A percentile compares a stretch with the other conserved stretches of the same genome.
Evolutionary conservation across 2,888 invertebrate genomes (phyloP).

Genomic region (Pseudoips prasinana): DNA sequence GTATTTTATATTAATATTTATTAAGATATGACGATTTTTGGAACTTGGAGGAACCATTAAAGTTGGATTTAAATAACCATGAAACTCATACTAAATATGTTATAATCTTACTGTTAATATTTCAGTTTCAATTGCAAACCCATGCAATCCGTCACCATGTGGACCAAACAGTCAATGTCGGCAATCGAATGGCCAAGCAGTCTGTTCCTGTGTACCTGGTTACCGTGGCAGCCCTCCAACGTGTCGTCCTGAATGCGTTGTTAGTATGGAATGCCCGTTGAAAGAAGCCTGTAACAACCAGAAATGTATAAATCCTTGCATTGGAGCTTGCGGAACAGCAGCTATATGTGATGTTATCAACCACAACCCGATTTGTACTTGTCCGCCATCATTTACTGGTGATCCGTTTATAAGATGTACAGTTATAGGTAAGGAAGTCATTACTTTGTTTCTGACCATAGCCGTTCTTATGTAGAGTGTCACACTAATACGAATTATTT

Average conservation of each 20-base stretch:
- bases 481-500: too few relatives aligned
- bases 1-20: too few relatives aligned
- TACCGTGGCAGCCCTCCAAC: slow-evolving; percentile 89
- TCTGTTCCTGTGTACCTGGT: slow-evolving; percentile 87
- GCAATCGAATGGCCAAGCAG: slow-evolving; percentile 85
- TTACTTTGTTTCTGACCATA: too few relatives aligned
- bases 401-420: slow-evolving; percentile 89
- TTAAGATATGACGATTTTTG: too few relatives aligned
- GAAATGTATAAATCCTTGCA: slow-evolving; percentile 89
- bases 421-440: slow-evolving; percentile 62
- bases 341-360: slow-evolving; percentile 89
- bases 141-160: slow-evolving; percentile 90
- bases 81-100: too few relatives aligned
- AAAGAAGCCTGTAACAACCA: slow-evolving; percentile 87
- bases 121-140: slow-evolving; percentile 71
- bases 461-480: too few relatives aligned
- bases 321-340: slow-evolving; percentile 88
- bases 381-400: slow-evolving; percentile 87
- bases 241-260: slow-evolving; percentile 89
- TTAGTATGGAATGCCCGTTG: slow-evolving; percentile 87
- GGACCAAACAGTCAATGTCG: slow-evolving; percentile 89
- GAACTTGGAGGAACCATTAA: too few relatives aligned
- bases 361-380: slow-evolving; percentile 90
- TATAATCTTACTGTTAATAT: slow-evolving; percentile 24
- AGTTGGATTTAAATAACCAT: too few relatives aligned